Evolutionary conservation across 2,113 vertebrate species (phyloP).

Genomic region (Elachura formosa): DNA sequence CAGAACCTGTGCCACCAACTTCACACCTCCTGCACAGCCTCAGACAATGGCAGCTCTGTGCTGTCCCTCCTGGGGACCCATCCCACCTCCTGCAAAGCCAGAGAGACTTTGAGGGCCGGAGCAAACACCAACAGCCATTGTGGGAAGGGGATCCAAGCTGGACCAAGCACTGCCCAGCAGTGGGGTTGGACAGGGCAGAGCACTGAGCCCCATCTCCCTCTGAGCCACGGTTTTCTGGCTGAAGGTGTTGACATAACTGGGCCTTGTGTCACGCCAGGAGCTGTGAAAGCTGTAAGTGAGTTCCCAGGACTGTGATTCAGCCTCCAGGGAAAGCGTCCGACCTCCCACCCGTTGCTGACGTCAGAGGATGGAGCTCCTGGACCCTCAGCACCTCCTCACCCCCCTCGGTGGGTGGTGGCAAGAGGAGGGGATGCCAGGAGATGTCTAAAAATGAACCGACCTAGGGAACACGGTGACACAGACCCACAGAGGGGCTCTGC

Average conservation of each 20-base stretch:
- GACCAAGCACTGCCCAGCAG: neutral
- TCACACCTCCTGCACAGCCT: neutral
- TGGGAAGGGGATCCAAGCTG: neutral
- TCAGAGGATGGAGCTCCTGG: neutral
- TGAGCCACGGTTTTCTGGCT: rapidly evolving
- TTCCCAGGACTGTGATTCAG: neutral
- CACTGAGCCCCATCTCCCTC: neutral
- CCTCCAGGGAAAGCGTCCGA: neutral
- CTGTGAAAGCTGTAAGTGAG: neutral
- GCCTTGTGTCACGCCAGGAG: neutral
- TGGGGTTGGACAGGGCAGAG: rapidly evolving
- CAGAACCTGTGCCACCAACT: neutral
- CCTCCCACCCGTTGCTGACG: neutral
- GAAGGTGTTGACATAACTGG: neutral
- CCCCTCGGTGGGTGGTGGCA: rapidly evolving
- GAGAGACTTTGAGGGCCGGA: neutral
- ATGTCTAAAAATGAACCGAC: neutral
- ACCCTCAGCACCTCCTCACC: neutral
- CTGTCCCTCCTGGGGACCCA: neutral
- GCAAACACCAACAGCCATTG: rapidly evolving
- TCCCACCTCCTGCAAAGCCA: neutral
- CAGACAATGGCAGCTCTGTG: rapidly evolving
- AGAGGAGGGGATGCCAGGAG: neutral
- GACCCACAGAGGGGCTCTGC: neutral
- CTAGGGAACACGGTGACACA: rapidly evolving